phyloP scores from a whole-genome alignment of 92 coral and sea anemone species.

The Metridium senile region DNA sequence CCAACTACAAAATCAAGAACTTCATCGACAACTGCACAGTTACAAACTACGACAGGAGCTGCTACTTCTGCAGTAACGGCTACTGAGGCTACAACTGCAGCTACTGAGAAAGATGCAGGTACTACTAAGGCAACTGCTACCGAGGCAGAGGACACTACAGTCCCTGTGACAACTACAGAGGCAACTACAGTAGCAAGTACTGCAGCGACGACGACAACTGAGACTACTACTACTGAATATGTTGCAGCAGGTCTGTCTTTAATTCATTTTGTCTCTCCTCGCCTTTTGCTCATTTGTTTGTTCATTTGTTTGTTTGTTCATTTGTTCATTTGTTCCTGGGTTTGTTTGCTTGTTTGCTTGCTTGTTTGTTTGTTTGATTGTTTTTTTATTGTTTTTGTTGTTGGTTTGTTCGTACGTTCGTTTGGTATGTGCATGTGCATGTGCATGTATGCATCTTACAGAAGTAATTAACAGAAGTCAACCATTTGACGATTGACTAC shows the following conservation, averaged over 20 bases:
- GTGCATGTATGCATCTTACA: too few relatives aligned
- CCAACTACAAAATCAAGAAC: conserved; percentile 40
- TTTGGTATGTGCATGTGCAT: not conserved
- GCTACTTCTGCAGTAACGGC: not conserved
- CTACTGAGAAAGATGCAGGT: not conserved
- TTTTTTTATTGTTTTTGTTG: not conserved
- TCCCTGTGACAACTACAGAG: not conserved
- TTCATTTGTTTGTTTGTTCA: not conserved
- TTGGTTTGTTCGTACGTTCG: not conserved
- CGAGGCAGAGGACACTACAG: not conserved
- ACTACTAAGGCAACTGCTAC: conserved; percentile 11
- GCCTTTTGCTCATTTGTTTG: too few relatives aligned
- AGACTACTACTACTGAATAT: conserved; percentile 1
- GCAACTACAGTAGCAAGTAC: not conserved
- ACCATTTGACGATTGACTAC: too few relatives aligned
- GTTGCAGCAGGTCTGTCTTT: conserved; percentile 30
- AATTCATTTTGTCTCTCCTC: too few relatives aligned
- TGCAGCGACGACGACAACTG: not conserved
- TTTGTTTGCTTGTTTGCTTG: not conserved
- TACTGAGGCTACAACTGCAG: not conserved
- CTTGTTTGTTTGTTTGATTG: not conserved
- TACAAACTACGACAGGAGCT: not conserved
- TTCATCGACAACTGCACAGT: conserved; percentile 7
- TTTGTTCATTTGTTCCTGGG: not conserved
- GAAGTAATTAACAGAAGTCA: too few relatives aligned